Base-by-base conservation (phyloP, 1,140 invertebrate genomes). In the Cheumatopsyche charites region DNA sequence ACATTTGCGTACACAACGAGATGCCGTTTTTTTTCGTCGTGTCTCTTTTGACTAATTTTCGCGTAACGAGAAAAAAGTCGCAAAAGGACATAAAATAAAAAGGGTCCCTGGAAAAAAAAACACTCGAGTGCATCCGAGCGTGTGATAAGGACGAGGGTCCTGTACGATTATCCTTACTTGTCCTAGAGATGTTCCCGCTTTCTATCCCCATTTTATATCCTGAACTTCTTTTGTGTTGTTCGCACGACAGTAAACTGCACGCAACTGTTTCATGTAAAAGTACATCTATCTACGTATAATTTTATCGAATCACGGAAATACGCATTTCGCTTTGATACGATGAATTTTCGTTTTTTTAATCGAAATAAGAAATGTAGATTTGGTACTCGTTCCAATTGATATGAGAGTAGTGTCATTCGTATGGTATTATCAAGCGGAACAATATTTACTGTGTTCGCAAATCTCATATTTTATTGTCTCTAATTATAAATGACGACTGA, bases 131-230 rank as follows among this genome's bases (percentile, higher is more conserved):
- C 71, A 72, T 12, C 65, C 47, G 41, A 68, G 25, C 71, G 43
- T 72, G 52, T 72, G 71, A 72, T 72, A 72, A 72, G 71, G 71
- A 67, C 52, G 71, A 72, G 71, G 71, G 71, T 72, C 63, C 63
- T 68, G 26, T 9, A 55, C 69, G 69, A 71, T 71, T 71, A 71
- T 71, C 69, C 62, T 71, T 52, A 29, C 69, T 52, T 71, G 69
- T 71, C 62, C 29, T n/a, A n/a, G 29, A 71, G 69, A 71, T 71
- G 69, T 58, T 58, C 19, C 55, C 23, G 26, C 49, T 25, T 41
- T 45, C n/a, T 36, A 36, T 36, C 29, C 29, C 29, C 29, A 36
- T 36, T 36, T 36, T 15, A 15, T 63, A 25, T 63, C 41, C 49
- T 9, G 9, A 65, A 71, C 42, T 47, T 17, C 61, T 29, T 42